phyloP scores from a whole-genome alignment of 2,113 vertebrate species.

The Hypanus sabinus region DNA sequence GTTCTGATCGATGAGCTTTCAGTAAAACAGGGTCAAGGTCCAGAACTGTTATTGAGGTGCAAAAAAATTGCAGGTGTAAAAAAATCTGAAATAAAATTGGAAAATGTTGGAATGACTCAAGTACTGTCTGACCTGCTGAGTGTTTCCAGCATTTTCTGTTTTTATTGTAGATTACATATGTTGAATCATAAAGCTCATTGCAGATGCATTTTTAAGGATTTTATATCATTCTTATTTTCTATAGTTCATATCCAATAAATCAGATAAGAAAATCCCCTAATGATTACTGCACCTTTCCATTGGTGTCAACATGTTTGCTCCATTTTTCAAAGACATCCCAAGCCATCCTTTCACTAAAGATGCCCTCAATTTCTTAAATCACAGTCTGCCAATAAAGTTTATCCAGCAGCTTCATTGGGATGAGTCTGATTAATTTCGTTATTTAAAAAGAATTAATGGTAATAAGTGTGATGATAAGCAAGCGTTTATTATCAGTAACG shows the following conservation, averaged over 20 bases:
- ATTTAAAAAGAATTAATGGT: neutral
- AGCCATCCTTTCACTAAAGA: neutral
- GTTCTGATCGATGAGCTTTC: no score
- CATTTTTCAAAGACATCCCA: neutral
- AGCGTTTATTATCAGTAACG: neutral
- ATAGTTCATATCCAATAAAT: neutral
- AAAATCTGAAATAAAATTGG: no score
- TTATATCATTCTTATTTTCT: neutral
- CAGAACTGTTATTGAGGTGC: no score
- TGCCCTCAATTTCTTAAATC: neutral
- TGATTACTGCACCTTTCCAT: neutral
- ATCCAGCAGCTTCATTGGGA: neutral
- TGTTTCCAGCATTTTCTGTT: no score
- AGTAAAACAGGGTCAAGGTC: no score
- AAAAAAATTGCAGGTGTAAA: no score
- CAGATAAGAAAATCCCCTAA: neutral
- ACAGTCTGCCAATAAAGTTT: neutral
- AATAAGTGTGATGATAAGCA: neutral
- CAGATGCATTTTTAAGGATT: neutral
- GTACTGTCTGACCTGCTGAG: no score
- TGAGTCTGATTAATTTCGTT: neutral
- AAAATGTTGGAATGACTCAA: no score
- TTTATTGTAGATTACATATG: neutral
- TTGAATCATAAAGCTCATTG: neutral
- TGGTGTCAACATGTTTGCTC: constrained; percentile 9